Conservation (phyloP, 2,797 vertebrate species). For the Zalophus californianus region DNA sequence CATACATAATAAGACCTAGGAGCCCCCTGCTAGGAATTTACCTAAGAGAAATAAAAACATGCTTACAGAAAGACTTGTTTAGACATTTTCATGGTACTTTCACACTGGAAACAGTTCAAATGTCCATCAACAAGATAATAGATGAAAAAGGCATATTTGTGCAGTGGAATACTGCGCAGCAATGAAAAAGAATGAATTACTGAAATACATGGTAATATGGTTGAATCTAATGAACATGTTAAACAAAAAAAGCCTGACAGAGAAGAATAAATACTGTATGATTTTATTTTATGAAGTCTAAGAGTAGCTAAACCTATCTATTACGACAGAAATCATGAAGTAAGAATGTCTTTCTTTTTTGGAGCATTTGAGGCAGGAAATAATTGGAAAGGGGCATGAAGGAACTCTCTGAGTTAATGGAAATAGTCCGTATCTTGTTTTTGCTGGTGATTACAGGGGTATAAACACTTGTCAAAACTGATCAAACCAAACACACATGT, state of each 20-base stretch:
- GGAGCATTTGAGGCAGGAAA: neutral
- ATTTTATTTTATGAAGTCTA: neutral
- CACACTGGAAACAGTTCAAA: neutral
- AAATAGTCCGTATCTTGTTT: neutral
- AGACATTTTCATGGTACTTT: neutral
- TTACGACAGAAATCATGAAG: neutral
- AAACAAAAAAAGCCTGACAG: neutral
- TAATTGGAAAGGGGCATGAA: neutral
- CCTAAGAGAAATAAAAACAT: neutral
- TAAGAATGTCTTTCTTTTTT: neutral
- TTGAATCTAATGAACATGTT: neutral
- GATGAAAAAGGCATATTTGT: neutral
- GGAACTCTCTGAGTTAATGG: neutral
- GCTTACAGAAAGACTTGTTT: neutral
- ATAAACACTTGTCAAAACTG: neutral
- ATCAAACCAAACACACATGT: neutral
- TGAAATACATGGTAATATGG: neutral
- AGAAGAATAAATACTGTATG: neutral
- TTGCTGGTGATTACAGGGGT: neutral
- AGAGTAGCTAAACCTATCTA: neutral
- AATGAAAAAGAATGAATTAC: constrained; percentile 25
- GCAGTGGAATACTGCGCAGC: neutral
- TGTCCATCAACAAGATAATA: neutral
- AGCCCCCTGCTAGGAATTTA: neutral
- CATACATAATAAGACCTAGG: neutral